These are phyloP conservation scores for Heliconius hewitsoni DNA, from an alignment of 1,140 invertebrate genomes.

Conservation along the genomic window DNA sequence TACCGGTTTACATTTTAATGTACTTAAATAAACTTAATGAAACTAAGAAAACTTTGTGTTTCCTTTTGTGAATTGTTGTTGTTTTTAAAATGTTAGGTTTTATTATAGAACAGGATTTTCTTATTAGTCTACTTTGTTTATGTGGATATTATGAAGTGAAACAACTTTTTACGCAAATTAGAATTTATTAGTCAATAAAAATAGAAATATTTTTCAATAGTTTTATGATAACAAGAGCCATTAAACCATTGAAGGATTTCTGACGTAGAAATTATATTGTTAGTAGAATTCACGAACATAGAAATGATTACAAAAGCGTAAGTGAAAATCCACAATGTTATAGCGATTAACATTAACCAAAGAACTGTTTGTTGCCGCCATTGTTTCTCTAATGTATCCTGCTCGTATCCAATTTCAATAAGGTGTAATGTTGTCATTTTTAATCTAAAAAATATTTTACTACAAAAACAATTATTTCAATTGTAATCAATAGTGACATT, in stretches of 20 bases:
- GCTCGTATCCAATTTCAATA: conserved; percentile 28
- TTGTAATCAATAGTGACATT: background rate
- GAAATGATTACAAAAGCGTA: conserved; percentile 45
- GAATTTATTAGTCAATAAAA: background rate
- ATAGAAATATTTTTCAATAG: conserved; percentile 9
- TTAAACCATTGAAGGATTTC: conserved; percentile 31
- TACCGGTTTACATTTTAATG: too few relatives aligned
- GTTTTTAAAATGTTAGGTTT: too few relatives aligned
- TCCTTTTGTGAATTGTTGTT: too few relatives aligned
- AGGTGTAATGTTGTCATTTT: conserved; percentile 19
- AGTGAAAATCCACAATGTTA: conserved; percentile 52
- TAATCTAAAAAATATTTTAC: conserved; percentile 44
- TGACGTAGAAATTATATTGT: conserved; percentile 13
- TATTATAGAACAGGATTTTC: too few relatives aligned
- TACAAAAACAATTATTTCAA: conserved; percentile 3
- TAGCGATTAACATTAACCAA: conserved; percentile 46
- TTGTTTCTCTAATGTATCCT: conserved; percentile 22
- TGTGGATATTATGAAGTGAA: too few relatives aligned
- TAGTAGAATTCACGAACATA: conserved; percentile 39
- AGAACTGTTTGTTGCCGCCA: conserved; percentile 43
- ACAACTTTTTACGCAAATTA: too few relatives aligned
- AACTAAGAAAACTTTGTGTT: too few relatives aligned
- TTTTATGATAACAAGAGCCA: conserved; percentile 16
- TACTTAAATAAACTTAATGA: too few relatives aligned
- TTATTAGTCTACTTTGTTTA: too few relatives aligned